Evolutionary conservation across 2,797 vertebrate genomes (phyloP).

Genomic region (Furcifer pardalis): DNA sequence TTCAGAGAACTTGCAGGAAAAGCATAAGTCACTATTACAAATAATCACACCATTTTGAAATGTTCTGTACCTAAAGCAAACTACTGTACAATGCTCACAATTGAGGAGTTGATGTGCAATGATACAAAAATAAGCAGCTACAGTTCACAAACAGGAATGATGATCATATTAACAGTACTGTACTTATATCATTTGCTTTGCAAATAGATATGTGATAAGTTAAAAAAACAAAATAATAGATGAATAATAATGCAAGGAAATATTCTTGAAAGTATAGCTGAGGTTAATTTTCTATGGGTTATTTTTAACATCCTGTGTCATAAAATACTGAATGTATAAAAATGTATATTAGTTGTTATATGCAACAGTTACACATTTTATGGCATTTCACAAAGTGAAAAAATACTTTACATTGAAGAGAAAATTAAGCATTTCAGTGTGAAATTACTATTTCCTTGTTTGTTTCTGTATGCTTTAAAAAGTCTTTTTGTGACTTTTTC

Average conservation of each 20-base stretch:
- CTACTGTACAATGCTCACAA: conserved; percentile 55
- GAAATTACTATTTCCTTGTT: not conserved
- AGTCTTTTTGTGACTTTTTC: not conserved
- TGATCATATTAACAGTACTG: conserved; percentile 54
- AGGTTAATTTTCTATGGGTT: conserved; percentile 2
- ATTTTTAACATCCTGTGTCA: not conserved
- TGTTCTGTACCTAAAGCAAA: conserved; percentile 53
- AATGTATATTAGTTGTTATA: not conserved
- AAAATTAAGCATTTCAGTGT: conserved; percentile 48
- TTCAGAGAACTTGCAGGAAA: conserved; percentile 64
- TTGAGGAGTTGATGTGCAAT: conserved; percentile 66
- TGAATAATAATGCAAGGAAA: not conserved
- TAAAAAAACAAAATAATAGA: not conserved
- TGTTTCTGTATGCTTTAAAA: not conserved
- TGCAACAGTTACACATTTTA: not conserved
- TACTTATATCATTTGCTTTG: conserved; percentile 31
- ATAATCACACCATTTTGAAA: conserved; percentile 49
- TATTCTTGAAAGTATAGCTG: conserved; percentile 42
- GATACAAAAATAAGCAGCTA: conserved; percentile 63
- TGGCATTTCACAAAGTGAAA: not conserved
- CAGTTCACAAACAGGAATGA: conserved; percentile 60
- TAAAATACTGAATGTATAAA: not conserved
- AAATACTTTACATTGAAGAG: not conserved
- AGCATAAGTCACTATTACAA: conserved; percentile 39
- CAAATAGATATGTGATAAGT: conserved; percentile 38